Base-by-base conservation (phyloP, 2,797 vertebrate genomes). In the Rhinogobio ventralis region DNA sequence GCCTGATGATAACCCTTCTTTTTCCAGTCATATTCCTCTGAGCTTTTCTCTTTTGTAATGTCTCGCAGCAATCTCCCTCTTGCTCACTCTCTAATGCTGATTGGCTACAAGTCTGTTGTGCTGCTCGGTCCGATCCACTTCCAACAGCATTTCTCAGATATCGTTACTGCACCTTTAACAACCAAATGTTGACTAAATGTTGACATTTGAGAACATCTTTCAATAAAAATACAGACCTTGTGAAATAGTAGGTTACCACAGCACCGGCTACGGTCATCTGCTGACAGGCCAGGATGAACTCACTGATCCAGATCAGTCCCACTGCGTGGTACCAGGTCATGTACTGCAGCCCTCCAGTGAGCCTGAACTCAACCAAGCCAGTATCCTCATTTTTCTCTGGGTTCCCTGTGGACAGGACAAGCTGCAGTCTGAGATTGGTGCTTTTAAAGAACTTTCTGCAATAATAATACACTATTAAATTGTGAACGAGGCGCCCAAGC, bases 231-330 rank as follows among this genome's bases (percentile, higher is more conserved):
- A 28, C 75, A 93, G 87, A 98, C 97, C 97, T 97, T 87, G 97
- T 99, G 86, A 99, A 99, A 93, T 99, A 99, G 92, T 99, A 99
- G 0, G 98, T 99, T 86, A 99, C 98, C 83, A 99, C 98, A 11
- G 98, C 98, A 23, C 98, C 98, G 0, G 97, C 97, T 45, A 99
- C 97, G 0, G 97, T 98, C 98, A 99, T 99, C 94, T 99, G 98
- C 91, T 99, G 98, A 93, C 98, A 99, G 0, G 98, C 98, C 80
- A 99, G 92, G 87, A 99, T 98, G 91, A 99, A 99, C 90, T 99
- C 98, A 0, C 97, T 99, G 93, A 99, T 97, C 98, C 98, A 99
- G 85, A 99, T 94, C 55, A 99, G 95, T 33, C 98, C 98, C 78
- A 99, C 96, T 0, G 94, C 90, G 0, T 99, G 98, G 92, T 97